These are phyloP conservation scores for Huso huso DNA, from an alignment of 2,797 vertebrate genomes.

Conservation along the genomic window DNA sequence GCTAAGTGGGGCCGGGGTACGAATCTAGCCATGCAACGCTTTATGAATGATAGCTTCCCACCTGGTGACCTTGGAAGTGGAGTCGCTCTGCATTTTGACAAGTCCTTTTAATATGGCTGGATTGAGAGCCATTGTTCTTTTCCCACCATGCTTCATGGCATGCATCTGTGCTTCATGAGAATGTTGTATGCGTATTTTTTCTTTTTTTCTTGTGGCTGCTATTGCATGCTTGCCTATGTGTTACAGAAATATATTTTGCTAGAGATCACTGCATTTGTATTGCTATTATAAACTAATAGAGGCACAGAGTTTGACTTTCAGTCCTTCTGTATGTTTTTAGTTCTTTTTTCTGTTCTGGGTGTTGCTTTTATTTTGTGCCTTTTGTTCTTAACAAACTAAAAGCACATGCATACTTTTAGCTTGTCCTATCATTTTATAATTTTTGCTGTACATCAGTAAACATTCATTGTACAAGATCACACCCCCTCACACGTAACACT, in stretches of 20 bases:
- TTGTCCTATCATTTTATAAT: too few relatives aligned
- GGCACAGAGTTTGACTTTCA: background rate
- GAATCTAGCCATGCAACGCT: too few relatives aligned
- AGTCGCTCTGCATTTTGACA: background rate
- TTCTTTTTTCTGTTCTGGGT: slow-evolving; percentile 13
- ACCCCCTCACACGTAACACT: too few relatives aligned
- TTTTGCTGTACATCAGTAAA: too few relatives aligned
- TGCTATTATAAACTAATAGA: slow-evolving; percentile 13
- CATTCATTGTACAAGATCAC: too few relatives aligned
- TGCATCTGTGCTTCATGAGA: slow-evolving; percentile 10
- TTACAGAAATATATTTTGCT: background rate
- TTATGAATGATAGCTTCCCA: background rate
- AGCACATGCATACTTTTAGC: slow-evolving; percentile 30
- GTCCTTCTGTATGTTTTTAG: slow-evolving; percentile 1
- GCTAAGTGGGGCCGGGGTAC: too few relatives aligned
- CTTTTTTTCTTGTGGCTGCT: slow-evolving; percentile 1
- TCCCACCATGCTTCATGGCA: slow-evolving; percentile 12
- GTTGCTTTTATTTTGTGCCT: slow-evolving; percentile 26
- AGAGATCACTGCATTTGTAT: background rate
- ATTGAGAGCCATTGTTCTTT: slow-evolving; percentile 2
- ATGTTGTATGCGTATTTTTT: background rate
- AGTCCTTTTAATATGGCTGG: background rate
- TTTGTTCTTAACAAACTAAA: slow-evolving; percentile 34
- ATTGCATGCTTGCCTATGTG: slow-evolving; percentile 14
- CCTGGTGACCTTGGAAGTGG: background rate